These are phyloP conservation scores for Lasioglossum marginatum DNA, from an alignment of 2,888 invertebrate genomes.

Conservation along the genomic window DNA sequence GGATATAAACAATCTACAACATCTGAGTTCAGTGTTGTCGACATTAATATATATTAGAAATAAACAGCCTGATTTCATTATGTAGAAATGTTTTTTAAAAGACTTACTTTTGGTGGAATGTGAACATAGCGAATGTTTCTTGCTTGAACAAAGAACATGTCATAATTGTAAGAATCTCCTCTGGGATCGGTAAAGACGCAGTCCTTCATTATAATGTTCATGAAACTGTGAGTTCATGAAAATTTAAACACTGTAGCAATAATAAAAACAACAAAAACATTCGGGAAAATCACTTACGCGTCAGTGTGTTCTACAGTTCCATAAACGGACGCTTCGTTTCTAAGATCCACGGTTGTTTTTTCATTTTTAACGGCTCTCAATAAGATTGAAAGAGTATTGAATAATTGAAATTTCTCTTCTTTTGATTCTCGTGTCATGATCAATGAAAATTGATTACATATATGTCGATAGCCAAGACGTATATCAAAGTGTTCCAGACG, in stretches of 20 bases:
- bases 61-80: background rate
- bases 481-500: background rate
- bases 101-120: slow-evolving; percentile 85
- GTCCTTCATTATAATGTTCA: slow-evolving; percentile 89
- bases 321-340: slow-evolving; percentile 88
- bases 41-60: background rate
- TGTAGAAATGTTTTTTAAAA: slow-evolving; percentile 13
- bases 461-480: background rate
- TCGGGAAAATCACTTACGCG: slow-evolving; percentile 85
- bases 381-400: slow-evolving; percentile 88
- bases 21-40: no score
- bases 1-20: background rate
- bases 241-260: slow-evolving; percentile 15
- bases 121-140: slow-evolving; percentile 90
- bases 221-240: slow-evolving; percentile 85
- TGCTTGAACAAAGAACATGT: slow-evolving; percentile 87
- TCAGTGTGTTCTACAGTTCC: slow-evolving; percentile 88
- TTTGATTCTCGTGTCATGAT: slow-evolving; percentile 6
- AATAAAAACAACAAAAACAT: slow-evolving; percentile 1
- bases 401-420: slow-evolving; percentile 83
- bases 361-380: slow-evolving; percentile 87
- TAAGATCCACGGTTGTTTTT: slow-evolving; percentile 88
- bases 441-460: slow-evolving; percentile 27
- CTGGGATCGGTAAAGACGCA: slow-evolving; percentile 88
- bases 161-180: slow-evolving; percentile 87